These are phyloP conservation scores for Zaprionus davidi DNA, from an alignment of 1,140 invertebrate species.

Conservation along the genomic window DNA sequence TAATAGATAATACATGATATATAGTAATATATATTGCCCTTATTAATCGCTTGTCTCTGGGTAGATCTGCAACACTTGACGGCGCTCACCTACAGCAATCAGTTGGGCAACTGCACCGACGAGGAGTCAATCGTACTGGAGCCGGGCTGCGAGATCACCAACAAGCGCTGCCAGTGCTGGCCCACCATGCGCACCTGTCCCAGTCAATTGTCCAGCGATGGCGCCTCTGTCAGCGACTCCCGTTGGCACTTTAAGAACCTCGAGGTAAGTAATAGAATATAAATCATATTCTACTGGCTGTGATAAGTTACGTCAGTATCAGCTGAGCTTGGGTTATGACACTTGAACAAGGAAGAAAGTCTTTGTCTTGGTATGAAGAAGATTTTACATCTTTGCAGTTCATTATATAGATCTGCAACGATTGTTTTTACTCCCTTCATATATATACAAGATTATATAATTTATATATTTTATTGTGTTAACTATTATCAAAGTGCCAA, in stretches of 20 bases:
- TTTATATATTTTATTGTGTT: too few relatives aligned
- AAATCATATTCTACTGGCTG: background rate
- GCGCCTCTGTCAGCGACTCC: conserved; percentile 61
- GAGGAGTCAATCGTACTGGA: conserved; percentile 73
- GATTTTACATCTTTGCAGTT: too few relatives aligned
- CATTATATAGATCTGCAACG: too few relatives aligned
- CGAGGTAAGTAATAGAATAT: conserved; percentile 49
- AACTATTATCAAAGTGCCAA: too few relatives aligned
- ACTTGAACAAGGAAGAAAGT: too few relatives aligned
- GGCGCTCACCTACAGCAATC: conserved; percentile 70
- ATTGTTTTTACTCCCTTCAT: too few relatives aligned
- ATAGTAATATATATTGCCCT: too few relatives aligned
- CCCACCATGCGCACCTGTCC: conserved; percentile 75
- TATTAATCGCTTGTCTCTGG: background rate
- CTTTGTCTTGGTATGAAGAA: too few relatives aligned
- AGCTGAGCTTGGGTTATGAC: too few relatives aligned
- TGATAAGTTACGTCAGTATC: background rate
- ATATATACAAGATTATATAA: too few relatives aligned
- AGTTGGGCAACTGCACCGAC: conserved; percentile 72
- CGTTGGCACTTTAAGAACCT: conserved; percentile 82
- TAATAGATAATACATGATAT: too few relatives aligned
- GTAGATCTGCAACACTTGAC: conserved; percentile 73
- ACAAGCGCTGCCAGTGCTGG: conserved; percentile 83
- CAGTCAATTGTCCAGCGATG: conserved; percentile 59
- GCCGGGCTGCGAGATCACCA: conserved; percentile 81